phyloP scores from a whole-genome alignment of 2,113 vertebrate genomes.

The Rynchops niger region DNA sequence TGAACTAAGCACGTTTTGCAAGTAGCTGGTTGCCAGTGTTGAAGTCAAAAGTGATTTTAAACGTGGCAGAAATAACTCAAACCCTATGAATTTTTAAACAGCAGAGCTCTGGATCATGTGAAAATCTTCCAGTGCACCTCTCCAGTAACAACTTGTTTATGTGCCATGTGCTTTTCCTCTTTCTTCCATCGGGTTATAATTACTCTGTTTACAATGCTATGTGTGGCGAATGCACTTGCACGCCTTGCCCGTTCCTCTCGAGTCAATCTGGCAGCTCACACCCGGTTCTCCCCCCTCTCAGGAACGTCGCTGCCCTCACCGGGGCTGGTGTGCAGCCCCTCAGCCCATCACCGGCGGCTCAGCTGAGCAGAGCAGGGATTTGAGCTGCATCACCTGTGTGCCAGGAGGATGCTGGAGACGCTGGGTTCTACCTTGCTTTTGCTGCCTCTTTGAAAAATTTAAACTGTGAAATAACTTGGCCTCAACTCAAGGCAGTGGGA shows the following conservation, averaged over 20 bases:
- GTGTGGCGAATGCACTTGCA: background rate
- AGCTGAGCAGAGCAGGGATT: background rate
- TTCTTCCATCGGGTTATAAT: background rate
- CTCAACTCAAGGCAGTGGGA: background rate
- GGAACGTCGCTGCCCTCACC: background rate
- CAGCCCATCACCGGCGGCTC: background rate
- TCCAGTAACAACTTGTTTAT: background rate
- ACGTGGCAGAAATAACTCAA: background rate
- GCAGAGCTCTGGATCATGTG: background rate
- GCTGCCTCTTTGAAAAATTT: background rate
- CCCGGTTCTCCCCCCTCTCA: background rate
- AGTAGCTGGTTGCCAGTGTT: background rate
- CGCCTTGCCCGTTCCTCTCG: accelerated
- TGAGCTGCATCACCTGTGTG: background rate
- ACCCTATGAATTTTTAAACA: background rate
- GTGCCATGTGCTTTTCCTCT: background rate
- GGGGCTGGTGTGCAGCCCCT: background rate
- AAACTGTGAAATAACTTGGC: background rate
- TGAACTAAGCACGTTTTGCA: background rate
- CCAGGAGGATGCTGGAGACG: background rate
- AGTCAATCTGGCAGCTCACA: background rate
- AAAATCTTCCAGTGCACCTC: constrained; percentile 7
- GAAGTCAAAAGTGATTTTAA: background rate
- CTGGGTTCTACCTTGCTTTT: background rate
- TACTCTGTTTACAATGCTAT: background rate